Percentiles rank a stretch among this genome's conserved stretches.
phyloP scores from a whole-genome alignment of 1,140 invertebrate genomes.

The Brachionus angularis region DNA sequence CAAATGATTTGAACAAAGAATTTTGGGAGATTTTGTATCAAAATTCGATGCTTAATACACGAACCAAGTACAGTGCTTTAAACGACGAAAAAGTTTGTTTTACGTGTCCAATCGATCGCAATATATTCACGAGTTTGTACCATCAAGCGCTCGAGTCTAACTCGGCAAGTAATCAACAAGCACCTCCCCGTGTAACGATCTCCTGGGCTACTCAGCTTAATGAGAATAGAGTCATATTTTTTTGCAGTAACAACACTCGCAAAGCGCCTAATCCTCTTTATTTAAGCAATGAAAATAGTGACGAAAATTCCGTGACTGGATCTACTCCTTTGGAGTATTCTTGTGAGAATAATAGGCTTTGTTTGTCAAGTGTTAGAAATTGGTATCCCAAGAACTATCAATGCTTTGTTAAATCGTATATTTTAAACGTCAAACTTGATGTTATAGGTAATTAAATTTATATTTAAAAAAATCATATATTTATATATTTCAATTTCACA shows the following conservation, averaged over 20 bases:
- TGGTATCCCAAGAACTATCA: conserved; percentile 27
- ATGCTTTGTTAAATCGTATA: conserved; percentile 23
- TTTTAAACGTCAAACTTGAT: conserved; percentile 22
- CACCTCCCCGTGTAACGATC: conserved; percentile 19
- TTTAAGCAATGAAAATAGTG: conserved; percentile 16
- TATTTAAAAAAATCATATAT: too few species aligned
- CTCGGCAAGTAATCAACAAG: background rate
- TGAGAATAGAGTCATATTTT: conserved; percentile 25
- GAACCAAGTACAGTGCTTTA: conserved; percentile 21
- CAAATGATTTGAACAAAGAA: background rate
- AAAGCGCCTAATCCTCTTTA: conserved; percentile 6
- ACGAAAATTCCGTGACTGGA: background rate
- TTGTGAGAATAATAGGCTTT: conserved; percentile 30
- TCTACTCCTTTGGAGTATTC: conserved; percentile 28
- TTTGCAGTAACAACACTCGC: conserved; percentile 42
- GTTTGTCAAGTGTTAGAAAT: conserved; percentile 34
- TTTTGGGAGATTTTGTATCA: conserved; percentile 30
- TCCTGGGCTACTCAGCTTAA: conserved; percentile 20
- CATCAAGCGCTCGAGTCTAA: background rate
- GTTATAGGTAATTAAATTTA: conserved; percentile 43
- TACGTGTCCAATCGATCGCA: conserved; percentile 25
- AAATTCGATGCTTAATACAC: conserved; percentile 14
- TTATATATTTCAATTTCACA: too few species aligned
- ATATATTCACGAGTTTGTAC: conserved; percentile 17
- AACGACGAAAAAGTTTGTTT: conserved; percentile 38